Conservation (phyloP, 2,113 vertebrate genomes). For the Condylura cristata region DNA sequence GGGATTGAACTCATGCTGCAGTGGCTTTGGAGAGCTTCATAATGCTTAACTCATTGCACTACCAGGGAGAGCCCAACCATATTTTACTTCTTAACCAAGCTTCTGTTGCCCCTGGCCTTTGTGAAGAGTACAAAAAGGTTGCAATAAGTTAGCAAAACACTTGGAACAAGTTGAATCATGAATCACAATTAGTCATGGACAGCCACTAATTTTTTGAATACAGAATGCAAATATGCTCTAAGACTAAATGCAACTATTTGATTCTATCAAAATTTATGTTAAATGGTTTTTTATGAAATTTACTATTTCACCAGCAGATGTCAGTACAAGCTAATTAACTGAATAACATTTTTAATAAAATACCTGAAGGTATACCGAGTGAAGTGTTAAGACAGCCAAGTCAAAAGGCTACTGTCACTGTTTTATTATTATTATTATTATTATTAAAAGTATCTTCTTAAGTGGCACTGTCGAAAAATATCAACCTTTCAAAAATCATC, state of each 20-base stretch:
- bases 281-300: not conserved
- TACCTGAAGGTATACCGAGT: not conserved
- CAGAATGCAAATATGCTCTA: not conserved
- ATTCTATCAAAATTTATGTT: not conserved
- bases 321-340: slow-evolving; percentile 63
- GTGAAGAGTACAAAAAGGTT: not conserved
- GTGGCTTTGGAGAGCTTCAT: no score
- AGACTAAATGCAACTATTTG: not conserved
- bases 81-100: not conserved
- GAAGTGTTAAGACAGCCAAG: slow-evolving; percentile 45
- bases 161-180: not conserved
- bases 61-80: no score
- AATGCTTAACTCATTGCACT: no score
- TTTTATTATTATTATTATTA: not conserved
- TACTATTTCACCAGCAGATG: slow-evolving; percentile 70
- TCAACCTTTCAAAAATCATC: slow-evolving; percentile 12
- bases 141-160: not conserved
- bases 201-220: not conserved
- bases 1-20: no score
- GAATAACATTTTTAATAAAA: not conserved
- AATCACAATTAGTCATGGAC: not conserved
- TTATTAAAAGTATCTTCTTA: slow-evolving; percentile 31
- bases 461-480: slow-evolving; percentile 10
- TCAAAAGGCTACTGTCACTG: slow-evolving; percentile 9
- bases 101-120: not conserved